Conservation (phyloP, 2,797 vertebrate species). For the Salmo trutta region DNA sequence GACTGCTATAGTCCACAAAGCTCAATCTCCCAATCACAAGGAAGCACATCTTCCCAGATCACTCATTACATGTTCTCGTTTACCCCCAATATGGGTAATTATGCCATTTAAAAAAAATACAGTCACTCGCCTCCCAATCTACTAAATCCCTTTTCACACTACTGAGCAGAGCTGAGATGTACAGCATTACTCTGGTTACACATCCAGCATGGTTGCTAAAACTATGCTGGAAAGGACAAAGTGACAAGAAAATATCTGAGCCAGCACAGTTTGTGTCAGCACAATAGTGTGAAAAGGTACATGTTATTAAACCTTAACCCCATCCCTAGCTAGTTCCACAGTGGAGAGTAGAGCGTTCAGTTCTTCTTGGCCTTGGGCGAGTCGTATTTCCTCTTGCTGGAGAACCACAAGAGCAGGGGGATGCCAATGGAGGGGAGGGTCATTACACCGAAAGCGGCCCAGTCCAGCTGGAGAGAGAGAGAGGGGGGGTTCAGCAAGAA, state of each 20-base stretch:
- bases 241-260: not conserved
- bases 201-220: not conserved
- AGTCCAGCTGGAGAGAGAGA: constrained; percentile 82
- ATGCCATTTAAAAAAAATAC: constrained; percentile 1
- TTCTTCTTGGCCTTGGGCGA: constrained; percentile 93
- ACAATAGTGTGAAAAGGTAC: not conserved
- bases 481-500: not conserved
- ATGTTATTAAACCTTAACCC: not conserved
- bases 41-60: constrained; percentile 28
- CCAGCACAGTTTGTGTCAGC: not conserved
- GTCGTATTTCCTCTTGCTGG: constrained; percentile 96
- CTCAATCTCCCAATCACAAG: not conserved
- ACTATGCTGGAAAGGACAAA: not conserved
- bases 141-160: too few relatives aligned
- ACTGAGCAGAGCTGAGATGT: not conserved
- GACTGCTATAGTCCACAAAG: not conserved
- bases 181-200: not conserved
- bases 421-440: constrained; percentile 96
- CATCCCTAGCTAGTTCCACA: not conserved
- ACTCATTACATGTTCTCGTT: constrained; percentile 28
- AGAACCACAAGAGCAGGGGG: constrained; percentile 94
- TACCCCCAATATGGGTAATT: constrained; percentile 73
- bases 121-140: not conserved
- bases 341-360: constrained; percentile 58
- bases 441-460: constrained; percentile 97